phyloP scores from a whole-genome alignment of 2,113 vertebrate species.

The Phalacrocorax carbo region DNA sequence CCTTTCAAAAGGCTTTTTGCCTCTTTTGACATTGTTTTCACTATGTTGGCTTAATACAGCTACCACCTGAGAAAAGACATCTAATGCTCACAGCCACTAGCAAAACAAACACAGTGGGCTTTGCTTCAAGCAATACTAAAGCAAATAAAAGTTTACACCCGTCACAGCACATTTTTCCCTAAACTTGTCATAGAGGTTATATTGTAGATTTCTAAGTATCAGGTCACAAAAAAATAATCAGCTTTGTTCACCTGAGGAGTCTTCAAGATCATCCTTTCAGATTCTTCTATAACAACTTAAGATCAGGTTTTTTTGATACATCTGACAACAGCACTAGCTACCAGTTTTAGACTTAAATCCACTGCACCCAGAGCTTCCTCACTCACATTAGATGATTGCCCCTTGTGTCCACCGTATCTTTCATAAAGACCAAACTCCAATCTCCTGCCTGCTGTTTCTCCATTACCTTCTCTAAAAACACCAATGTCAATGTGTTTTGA shows the following conservation, averaged over 20 bases:
- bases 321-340: not conserved
- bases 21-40: not conserved
- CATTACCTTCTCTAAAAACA: not conserved
- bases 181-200: not conserved
- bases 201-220: not conserved
- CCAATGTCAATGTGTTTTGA: not conserved
- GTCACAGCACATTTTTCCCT: not conserved
- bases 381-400: not conserved
- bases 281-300: not conserved
- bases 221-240: not conserved
- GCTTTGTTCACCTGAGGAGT: not conserved
- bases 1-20: not conserved
- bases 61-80: slow-evolving; percentile 12
- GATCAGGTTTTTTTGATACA: not conserved
- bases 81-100: not conserved
- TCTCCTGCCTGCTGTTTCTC: not conserved
- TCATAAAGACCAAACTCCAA: not conserved
- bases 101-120: not conserved
- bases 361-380: not conserved
- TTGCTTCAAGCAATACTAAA: not conserved
- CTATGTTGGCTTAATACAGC: not conserved
- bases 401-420: not conserved
- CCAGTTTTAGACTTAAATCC: not conserved
- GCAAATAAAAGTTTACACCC: not conserved
- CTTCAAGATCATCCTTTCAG: not conserved